Base-by-base conservation (phyloP, 2,888 invertebrate genomes). In the Acronicta alni region DNA sequence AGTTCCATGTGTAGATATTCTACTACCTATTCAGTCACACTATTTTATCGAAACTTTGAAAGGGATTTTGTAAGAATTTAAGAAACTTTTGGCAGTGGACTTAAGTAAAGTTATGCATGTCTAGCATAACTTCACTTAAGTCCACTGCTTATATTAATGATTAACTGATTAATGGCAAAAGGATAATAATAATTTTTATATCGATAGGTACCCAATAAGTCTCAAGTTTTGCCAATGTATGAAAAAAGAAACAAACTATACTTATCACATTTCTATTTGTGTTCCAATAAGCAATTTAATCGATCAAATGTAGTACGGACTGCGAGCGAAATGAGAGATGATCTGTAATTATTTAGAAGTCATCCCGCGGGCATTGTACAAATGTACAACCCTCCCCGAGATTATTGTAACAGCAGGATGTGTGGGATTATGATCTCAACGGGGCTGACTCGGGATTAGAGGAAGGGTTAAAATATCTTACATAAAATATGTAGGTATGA, bases 291-390 rank as follows among this genome's bases (percentile, higher is more conserved):
- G 16, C 42, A 18, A n/a, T 44, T 14, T 56, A 71, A 75, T 72
- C 63, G 37, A 67, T 72, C 75, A 66, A 58, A 58, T 57, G 18
- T 60, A 57, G n/a, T 52, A 35, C 18, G 23, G 35, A 48, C 37
- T 42, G 17, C 41, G 18, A 41, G 42, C 7, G 45, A 41, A 41
- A 23, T 14, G 43, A 43, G 43, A 43, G 52, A 55, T 63, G 60
- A 67, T 64, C 48, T 54, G 57, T 71, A 68, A 75, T 75, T 73
- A 73, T 73, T 72, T 75, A 75, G 60, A 39, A 66, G 57, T 20
- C 42, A 45, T 41, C 49, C 39, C 43, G 45, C 30, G 49, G 53
- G 45, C 39, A 53, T 49, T 42, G 44, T 30, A 37, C 46, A 35
- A 32, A 23, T 20, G 32, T 47, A 20, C 35, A 46, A 38, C 53